phyloP scores from a whole-genome alignment of 2,888 invertebrate species.

The Anodontia alba region DNA sequence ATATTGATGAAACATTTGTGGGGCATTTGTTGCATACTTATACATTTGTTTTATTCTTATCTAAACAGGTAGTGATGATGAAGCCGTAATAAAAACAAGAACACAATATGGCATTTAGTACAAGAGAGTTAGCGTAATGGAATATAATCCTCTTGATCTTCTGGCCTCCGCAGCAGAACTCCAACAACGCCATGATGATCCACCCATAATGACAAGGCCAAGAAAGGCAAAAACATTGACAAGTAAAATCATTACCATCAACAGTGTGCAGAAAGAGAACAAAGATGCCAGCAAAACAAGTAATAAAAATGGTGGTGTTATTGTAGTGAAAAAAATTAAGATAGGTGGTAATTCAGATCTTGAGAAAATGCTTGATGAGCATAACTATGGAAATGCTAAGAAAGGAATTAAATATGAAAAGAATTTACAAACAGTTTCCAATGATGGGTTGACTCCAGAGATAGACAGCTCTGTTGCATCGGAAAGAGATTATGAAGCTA shows the following conservation, averaged over 20 bases:
- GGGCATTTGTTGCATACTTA: no score
- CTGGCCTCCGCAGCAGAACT: conserved; percentile 79
- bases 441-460: background rate
- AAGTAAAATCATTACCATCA: conserved; percentile 1
- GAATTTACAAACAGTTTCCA: background rate
- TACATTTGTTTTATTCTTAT: no score
- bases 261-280: conserved; percentile 38
- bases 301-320: conserved; percentile 44
- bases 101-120: background rate
- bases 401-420: conserved; percentile 35
- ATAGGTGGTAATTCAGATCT: conserved; percentile 57
- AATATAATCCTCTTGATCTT: conserved; percentile 80
- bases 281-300: conserved; percentile 29
- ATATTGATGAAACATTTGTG: no score
- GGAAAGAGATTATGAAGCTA: background rate
- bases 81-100: no score
- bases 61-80: no score
- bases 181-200: conserved; percentile 64
- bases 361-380: conserved; percentile 74
- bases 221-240: conserved; percentile 16
- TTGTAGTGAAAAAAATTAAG: conserved; percentile 58
- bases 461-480: background rate
- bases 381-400: conserved; percentile 72
- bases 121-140: conserved; percentile 52
- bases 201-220: conserved; percentile 45